Conservation (phyloP, 2,797 vertebrate genomes). For the Anguilla obscura region DNA sequence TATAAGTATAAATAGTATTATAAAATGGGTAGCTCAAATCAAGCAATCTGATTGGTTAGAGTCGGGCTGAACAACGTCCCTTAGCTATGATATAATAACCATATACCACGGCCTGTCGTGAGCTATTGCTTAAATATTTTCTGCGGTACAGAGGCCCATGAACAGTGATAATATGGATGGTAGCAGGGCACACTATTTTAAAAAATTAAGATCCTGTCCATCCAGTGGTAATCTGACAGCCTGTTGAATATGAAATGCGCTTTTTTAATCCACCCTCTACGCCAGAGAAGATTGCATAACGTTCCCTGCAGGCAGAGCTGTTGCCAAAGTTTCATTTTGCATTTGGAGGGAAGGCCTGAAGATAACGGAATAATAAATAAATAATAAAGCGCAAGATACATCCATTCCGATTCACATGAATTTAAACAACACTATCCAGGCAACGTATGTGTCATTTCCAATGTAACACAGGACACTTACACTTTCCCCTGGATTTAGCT, state of each 20-base stretch:
- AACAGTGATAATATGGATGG: background rate
- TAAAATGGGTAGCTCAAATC: too few relatives aligned
- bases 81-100: too few relatives aligned
- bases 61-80: too few relatives aligned
- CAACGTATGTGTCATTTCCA: background rate
- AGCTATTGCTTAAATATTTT: too few relatives aligned
- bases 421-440: background rate
- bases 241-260: background rate
- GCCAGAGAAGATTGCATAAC: constrained; percentile 23
- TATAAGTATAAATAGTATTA: background rate
- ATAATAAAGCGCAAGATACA: background rate
- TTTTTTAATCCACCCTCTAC: constrained; percentile 14
- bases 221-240: constrained; percentile 24
- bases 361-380: background rate
- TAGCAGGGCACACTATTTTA: background rate
- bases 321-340: constrained; percentile 14
- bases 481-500: too few relatives aligned
- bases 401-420: background rate
- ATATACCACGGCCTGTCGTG: too few relatives aligned
- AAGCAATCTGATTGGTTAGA: too few relatives aligned
- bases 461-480: background rate
- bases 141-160: background rate
- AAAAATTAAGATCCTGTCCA: background rate
- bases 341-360: constrained; percentile 5
- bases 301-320: constrained; percentile 13